A percentile compares a stretch with the other conserved stretches of the same genome.
These are phyloP conservation scores for Argyresthia goedartella DNA, from an alignment of 2,888 invertebrate genomes.

Conservation along the genomic window DNA sequence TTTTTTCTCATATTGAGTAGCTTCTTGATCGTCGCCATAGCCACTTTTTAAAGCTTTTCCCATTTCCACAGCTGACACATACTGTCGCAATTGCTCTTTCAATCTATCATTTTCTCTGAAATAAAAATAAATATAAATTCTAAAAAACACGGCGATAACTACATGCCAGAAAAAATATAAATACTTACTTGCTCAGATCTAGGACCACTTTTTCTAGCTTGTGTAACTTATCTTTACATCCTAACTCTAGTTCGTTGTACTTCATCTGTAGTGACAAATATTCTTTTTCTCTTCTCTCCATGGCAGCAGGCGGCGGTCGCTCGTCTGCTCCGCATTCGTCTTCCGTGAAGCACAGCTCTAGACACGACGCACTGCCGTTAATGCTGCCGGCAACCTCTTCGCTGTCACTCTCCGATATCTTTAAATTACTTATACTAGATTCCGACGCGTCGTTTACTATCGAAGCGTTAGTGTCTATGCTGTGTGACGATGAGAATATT, in stretches of 20 bases:
- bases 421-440: slow-evolving; percentile 52
- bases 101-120: slow-evolving; percentile 85
- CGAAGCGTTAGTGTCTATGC: slow-evolving; percentile 45
- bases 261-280: slow-evolving; percentile 66
- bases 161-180: background rate
- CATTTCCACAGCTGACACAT: slow-evolving; percentile 90
- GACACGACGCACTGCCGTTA: slow-evolving; percentile 57
- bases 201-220: slow-evolving; percentile 69
- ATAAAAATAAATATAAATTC: slow-evolving; percentile 11
- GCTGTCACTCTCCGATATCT: slow-evolving; percentile 62
- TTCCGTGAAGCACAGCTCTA: slow-evolving; percentile 62
- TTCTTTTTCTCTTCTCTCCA: slow-evolving; percentile 60
- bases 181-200: slow-evolving; percentile 74
- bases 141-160: background rate
- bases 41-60: slow-evolving; percentile 82
- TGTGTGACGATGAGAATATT: slow-evolving; percentile 59
- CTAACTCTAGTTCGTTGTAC: slow-evolving; percentile 53
- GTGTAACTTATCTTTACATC: slow-evolving; percentile 54
- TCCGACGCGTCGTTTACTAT: slow-evolving; percentile 50
- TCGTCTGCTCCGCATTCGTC: slow-evolving; percentile 53
- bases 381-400: slow-evolving; percentile 60
- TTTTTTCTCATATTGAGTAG: slow-evolving; percentile 86
- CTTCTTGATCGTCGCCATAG: slow-evolving; percentile 73
- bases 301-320: slow-evolving; percentile 32
- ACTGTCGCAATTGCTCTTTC: slow-evolving; percentile 87